Base-by-base conservation (phyloP, 2,888 invertebrate genomes). In the Pelosia muscerda region DNA sequence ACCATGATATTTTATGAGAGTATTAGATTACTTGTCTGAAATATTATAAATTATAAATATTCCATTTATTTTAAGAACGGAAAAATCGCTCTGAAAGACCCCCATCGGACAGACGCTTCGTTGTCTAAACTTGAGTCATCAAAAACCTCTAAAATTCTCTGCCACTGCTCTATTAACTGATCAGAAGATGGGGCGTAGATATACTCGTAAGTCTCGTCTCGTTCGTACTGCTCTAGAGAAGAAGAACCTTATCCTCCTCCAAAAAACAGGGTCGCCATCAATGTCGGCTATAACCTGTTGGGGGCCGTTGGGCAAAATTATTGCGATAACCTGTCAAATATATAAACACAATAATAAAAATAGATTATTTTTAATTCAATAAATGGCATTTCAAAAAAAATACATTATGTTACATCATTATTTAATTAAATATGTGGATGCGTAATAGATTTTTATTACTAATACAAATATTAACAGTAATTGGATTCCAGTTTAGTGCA, bases 401-500 rank as follows among this genome's bases (percentile, higher is more conserved):
- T 23, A 23, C n/a, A 59, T 23, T 38, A 23, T 34, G 34, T 38
- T 59, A 38, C 34, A 23, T 59, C 23, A 34, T n/a, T 58, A 22
- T 58, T 26, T 19, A 61, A 67, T 73, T 49, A 42, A 60, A 66
- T 68, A 64, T 66, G 65, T 19, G 9, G 25, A 67, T 66, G 57
- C 53, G 59, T 66, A 70, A 76, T 62, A 68, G 59, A 67, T 63
- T 68, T 77, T 67, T 76, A 69, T 68, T 69, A 59, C 56, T 66
- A 13, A 42, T 61, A 19, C 65, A 38, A 69, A 55, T 57, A 57
- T 68, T 67, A 75, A 71, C 1, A 25, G 56, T 75, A 62, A 78
- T 73, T 73, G 63, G 58, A 70, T 70, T 65, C 66, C 38, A 58
- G 63, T 69, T 69, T 26, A 64, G 15, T 34, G 31, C 66, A 62